These are phyloP conservation scores for Casuarius casuarius DNA, from an alignment of 2,113 vertebrate genomes.

Conservation along the genomic window DNA sequence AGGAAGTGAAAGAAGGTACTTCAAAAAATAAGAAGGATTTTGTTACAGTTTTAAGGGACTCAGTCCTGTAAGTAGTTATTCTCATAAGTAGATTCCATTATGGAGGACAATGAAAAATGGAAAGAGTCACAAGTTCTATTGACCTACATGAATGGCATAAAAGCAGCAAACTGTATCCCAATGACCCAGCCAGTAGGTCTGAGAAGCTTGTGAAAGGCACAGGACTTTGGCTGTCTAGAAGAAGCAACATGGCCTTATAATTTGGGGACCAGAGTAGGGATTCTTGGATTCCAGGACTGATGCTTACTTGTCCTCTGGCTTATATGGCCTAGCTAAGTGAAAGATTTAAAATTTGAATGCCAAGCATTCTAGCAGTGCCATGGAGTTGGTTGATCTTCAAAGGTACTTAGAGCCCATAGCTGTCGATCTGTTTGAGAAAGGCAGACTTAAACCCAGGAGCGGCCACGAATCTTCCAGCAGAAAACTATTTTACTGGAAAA, in stretches of 20 bases:
- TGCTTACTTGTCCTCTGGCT: constrained; percentile 26
- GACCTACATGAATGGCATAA: background rate
- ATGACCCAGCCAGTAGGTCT: background rate
- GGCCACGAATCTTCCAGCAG: background rate
- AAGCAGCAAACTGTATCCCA: background rate
- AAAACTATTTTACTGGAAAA: constrained; percentile 1
- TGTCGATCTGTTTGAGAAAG: background rate
- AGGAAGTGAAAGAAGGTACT: constrained; percentile 91
- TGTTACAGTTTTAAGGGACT: background rate
- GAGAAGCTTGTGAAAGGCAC: background rate
- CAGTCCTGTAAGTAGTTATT: background rate
- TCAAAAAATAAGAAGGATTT: background rate
- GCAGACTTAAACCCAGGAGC: background rate
- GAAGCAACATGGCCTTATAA: background rate
- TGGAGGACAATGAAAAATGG: background rate
- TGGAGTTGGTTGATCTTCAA: background rate
- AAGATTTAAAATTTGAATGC: background rate
- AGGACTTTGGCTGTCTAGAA: background rate
- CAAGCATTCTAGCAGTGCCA: background rate
- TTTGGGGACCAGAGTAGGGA: background rate
- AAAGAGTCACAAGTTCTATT: background rate
- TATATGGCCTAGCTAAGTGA: background rate
- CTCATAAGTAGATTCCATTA: background rate
- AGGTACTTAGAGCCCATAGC: background rate
- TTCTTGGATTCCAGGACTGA: constrained; percentile 11